Base-by-base conservation (phyloP, 1,140 invertebrate genomes). In the Polypedilum pembai region DNA sequence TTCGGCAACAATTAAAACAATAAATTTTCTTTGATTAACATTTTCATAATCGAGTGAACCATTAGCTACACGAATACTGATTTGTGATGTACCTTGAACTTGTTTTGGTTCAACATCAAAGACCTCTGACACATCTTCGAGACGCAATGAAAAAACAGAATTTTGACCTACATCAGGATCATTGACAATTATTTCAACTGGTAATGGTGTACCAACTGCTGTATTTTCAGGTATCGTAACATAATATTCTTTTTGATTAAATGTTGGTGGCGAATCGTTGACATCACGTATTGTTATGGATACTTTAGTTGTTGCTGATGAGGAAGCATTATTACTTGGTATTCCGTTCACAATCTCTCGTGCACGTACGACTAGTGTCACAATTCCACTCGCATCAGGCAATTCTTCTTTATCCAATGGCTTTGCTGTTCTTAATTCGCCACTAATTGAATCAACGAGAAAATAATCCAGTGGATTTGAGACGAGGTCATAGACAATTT, bases 21-120 rank as follows among this genome's bases (percentile, higher is more conserved):
- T 92, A 80, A 95, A 96, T 83, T 95, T 95, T 75, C 93, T 86
- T 80, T 95, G 92, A 84, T 95, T 95, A 24, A 92, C 92, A 84
- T 96, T 93, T 80, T 96, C 94, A 79, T 94, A 95, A 81, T 95
- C 94, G 56, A 96, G 83, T 0, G 89, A 87, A 75, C 87, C 90
- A 80, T 92, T 92, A 74, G 90, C 88, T 0, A 95, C 88, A 40
- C 92, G 86, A 75, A 96, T 90, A 8, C 89, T 92, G 18, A 95
- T 91, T 41, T 90, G 87, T 8, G 92, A 91, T 76, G 89, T 92
- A 41, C 93, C 93, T 4, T 86, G 89, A 0, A 91, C 94, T 75
- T 86, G 82, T 74, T 87, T 86, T 0, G 94, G 94, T 79, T 95
- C 92, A 66, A 96, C 89, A 4, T 89, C 87, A 81, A 95, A 96